Conservation (phyloP, 1,140 invertebrate species). For the Dermatophagoides farinae region DNA sequence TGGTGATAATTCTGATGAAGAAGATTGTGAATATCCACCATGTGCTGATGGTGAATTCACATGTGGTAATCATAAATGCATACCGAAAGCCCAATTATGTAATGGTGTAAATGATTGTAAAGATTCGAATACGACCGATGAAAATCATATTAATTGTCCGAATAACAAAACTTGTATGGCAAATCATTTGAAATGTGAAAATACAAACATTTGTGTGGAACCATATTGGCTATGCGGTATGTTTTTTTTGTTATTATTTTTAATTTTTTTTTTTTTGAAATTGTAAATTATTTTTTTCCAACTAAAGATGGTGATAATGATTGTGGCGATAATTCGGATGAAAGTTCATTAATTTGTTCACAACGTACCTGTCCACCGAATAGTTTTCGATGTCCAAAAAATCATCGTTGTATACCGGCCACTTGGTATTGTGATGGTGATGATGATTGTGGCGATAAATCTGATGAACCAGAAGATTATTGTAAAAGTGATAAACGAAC, state of each 20-base stretch:
- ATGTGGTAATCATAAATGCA: constrained; percentile 71
- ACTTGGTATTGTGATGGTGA: constrained; percentile 83
- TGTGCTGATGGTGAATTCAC: constrained; percentile 84
- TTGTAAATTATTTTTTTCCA: background rate
- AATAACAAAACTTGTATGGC: constrained; percentile 61
- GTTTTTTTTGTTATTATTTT: background rate
- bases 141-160: constrained; percentile 59
- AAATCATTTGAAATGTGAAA: constrained; percentile 71
- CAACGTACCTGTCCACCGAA: constrained; percentile 70
- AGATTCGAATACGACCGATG: constrained; percentile 72
- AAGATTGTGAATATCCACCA: constrained; percentile 65
- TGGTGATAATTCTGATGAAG: constrained; percentile 71
- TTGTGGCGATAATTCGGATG: constrained; percentile 86
- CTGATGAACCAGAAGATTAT: constrained; percentile 72
- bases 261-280: constrained; percentile 3
- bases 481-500: constrained; percentile 81
- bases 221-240: constrained; percentile 76
- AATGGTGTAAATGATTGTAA: constrained; percentile 87
- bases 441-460: constrained; percentile 68
- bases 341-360: constrained; percentile 68
- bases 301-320: constrained; percentile 53
- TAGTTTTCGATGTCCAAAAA: constrained; percentile 42
- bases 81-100: constrained; percentile 61
- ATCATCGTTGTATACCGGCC: constrained; percentile 41
- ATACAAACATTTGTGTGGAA: constrained; percentile 83